A percentile compares a stretch with the other conserved stretches of the same genome.
phyloP scores from a whole-genome alignment of 1,140 invertebrate genomes.

The Drosophila oshimai region DNA sequence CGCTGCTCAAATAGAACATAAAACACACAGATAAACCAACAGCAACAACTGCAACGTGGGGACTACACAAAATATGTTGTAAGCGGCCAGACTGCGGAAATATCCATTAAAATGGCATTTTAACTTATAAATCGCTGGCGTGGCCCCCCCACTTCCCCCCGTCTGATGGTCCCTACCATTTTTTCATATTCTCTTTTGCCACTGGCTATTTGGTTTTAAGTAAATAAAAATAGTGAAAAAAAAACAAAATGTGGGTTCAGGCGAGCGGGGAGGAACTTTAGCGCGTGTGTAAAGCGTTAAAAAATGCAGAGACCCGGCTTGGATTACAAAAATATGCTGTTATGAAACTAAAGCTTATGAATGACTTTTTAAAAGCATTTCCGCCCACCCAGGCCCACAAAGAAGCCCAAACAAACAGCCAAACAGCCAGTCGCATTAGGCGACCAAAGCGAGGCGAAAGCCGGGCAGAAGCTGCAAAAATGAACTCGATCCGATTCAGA shows the following conservation, averaged over 20 bases:
- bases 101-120: constrained; percentile 81
- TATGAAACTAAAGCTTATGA: constrained; percentile 72
- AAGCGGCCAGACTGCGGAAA: constrained; percentile 65
- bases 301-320: constrained; percentile 35
- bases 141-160: constrained; percentile 8
- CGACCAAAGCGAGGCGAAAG: constrained; percentile 13
- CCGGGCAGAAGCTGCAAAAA: constrained; percentile 21
- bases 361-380: constrained; percentile 74
- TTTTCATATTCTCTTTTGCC: constrained; percentile 61
- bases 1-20: constrained; percentile 38
- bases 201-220: constrained; percentile 62
- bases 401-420: constrained; percentile 63
- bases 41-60: constrained; percentile 15
- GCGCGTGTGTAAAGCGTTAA: constrained; percentile 49
- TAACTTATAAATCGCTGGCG: constrained; percentile 73
- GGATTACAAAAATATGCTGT: constrained; percentile 65
- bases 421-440: constrained; percentile 45
- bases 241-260: background rate
- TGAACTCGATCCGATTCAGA: constrained; percentile 30
- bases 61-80: constrained; percentile 66
- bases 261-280: background rate
- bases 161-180: constrained; percentile 2
- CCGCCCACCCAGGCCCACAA: constrained; percentile 16
- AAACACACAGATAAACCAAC: constrained; percentile 42
- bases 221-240: constrained; percentile 54